phyloP scores from a whole-genome alignment of 2,797 vertebrate species.

The Sebastes taczanowskii region DNA sequence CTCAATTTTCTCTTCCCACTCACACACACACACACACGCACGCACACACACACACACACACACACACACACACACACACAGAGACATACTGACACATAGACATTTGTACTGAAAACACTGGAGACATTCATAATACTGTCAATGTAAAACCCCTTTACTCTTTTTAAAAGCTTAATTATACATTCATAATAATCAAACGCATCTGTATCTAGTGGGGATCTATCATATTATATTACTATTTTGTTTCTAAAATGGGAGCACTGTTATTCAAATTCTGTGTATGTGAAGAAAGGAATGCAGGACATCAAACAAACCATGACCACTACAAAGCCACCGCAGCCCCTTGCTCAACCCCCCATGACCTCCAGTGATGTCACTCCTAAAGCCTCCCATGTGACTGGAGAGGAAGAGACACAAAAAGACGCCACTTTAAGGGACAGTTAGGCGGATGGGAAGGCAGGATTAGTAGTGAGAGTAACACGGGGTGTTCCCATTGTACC shows the following conservation, averaged over 20 bases:
- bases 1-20: conserved; percentile 53
- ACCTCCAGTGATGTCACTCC: conserved; percentile 64
- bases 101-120: conserved; percentile 62
- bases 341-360: conserved; percentile 10
- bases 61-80: conserved; percentile 12
- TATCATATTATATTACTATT: not conserved
- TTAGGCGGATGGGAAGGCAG: not conserved
- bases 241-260: not conserved
- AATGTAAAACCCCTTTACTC: not conserved
- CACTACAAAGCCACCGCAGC: conserved; percentile 29
- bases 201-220: not conserved
- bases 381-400: conserved; percentile 56
- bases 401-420: conserved; percentile 33
- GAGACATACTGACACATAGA: conserved; percentile 43
- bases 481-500: conserved; percentile 5
- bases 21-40: conserved; percentile 38
- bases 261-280: not conserved
- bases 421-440: conserved; percentile 39
- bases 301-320: conserved; percentile 17
- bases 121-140: conserved; percentile 43
- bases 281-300: conserved; percentile 20
- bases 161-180: not conserved
- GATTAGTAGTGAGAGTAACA: conserved; percentile 32
- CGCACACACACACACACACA: conserved; percentile 26
- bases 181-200: not conserved